Conservation (phyloP, 2,888 invertebrate genomes). For the Euclidia mi region DNA sequence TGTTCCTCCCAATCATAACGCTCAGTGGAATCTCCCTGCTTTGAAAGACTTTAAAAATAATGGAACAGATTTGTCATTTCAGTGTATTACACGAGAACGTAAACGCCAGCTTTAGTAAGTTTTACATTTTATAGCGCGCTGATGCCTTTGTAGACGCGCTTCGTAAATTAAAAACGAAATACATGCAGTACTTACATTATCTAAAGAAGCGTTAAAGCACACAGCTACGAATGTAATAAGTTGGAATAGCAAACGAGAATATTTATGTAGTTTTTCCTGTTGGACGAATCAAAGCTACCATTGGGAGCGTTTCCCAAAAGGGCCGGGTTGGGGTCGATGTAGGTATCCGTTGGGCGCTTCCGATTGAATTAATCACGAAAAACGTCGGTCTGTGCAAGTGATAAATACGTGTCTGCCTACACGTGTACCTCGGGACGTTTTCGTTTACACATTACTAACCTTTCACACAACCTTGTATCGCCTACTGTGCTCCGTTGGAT, state of each 20-base stretch:
- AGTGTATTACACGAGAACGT: slow-evolving; percentile 71
- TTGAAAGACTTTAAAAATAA: slow-evolving; percentile 82
- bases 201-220: slow-evolving; percentile 22
- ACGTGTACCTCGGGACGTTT: slow-evolving; percentile 31
- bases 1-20: slow-evolving; percentile 87
- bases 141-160: slow-evolving; percentile 29
- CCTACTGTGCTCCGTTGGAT: background rate
- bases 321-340: slow-evolving; percentile 66
- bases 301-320: slow-evolving; percentile 74
- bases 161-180: background rate
- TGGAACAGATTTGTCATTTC: slow-evolving; percentile 79
- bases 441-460: slow-evolving; percentile 8
- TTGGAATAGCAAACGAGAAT: slow-evolving; percentile 36
- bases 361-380: slow-evolving; percentile 86
- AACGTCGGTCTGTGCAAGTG: slow-evolving; percentile 66
- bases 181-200: slow-evolving; percentile 23
- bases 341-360: slow-evolving; percentile 77
- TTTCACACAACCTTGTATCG: background rate
- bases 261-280: slow-evolving; percentile 52
- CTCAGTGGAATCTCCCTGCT: slow-evolving; percentile 80
- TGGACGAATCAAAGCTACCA: slow-evolving; percentile 69
- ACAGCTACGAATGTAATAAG: slow-evolving; percentile 27
- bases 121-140: slow-evolving; percentile 57
- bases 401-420: slow-evolving; percentile 54
- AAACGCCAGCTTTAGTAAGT: slow-evolving; percentile 60